phyloP scores from a whole-genome alignment of 2,888 invertebrate genomes.

The Plagiodera versicolora region DNA sequence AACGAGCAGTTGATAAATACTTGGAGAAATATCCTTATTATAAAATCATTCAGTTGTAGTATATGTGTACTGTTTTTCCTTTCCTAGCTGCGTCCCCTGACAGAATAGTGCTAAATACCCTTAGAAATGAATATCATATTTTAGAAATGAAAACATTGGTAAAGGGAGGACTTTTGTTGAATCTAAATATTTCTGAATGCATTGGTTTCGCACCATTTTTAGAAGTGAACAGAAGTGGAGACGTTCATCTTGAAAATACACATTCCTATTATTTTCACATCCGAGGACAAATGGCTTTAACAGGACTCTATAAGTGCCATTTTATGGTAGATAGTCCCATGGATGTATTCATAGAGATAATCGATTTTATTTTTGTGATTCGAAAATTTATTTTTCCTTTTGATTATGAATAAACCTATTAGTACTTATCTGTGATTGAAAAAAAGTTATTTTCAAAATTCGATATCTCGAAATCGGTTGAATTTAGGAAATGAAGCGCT shows the following conservation, averaged over 20 bases:
- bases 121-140: not conserved
- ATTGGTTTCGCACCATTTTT: not conserved
- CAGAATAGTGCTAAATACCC: not conserved
- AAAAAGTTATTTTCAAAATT: not conserved
- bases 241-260: not conserved
- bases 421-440: not conserved
- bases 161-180: too few relatives aligned
- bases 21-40: not conserved
- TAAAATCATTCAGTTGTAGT: not conserved
- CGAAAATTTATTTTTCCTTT: not conserved
- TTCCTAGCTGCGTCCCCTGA: not conserved
- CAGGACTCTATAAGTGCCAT: constrained; percentile 2
- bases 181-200: not conserved
- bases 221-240: not conserved
- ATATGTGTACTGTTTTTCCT: not conserved
- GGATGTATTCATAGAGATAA: not conserved
- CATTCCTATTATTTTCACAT: not conserved
- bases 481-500: too few relatives aligned
- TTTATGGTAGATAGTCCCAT: not conserved
- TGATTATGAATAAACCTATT: not conserved
- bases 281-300: not conserved
- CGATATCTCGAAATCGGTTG: too few relatives aligned
- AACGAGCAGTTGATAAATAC: not conserved
- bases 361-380: not conserved
- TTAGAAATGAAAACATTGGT: not conserved